These are phyloP conservation scores for Sapayoa aenigma DNA, from an alignment of 2,113 vertebrate species.

Conservation along the genomic window DNA sequence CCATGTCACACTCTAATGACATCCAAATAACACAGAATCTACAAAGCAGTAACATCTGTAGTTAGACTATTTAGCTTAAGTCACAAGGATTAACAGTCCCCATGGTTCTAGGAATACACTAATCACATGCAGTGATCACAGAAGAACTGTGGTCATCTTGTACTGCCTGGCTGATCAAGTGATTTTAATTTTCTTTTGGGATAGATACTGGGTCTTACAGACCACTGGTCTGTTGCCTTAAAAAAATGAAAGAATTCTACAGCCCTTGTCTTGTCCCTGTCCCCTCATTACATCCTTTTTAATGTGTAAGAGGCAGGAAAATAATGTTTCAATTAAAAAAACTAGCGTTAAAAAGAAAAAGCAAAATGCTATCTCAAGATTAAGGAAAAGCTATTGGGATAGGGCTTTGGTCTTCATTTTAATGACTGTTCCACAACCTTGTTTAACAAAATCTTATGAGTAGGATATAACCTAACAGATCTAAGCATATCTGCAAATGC, in stretches of 20 bases:
- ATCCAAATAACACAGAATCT: not conserved
- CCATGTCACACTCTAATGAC: not conserved
- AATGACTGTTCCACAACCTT: not conserved
- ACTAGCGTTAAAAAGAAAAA: not conserved
- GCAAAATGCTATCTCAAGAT: not conserved
- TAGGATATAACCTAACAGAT: not conserved
- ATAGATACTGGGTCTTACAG: not conserved
- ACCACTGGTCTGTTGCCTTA: not conserved
- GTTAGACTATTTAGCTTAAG: not conserved
- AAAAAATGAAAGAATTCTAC: not conserved
- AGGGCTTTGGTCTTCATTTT: not conserved
- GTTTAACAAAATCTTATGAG: not conserved
- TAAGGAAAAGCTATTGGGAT: not conserved
- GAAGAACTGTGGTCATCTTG: conserved; percentile 1
- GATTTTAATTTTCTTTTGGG: conserved; percentile 40
- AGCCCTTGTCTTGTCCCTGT: not conserved
- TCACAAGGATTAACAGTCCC: conserved; percentile 31
- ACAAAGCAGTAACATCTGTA: conserved; percentile 11
- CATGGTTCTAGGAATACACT: not conserved
- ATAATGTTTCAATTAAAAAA: not conserved
- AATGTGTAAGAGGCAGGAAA: not conserved
- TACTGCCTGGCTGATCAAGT: not conserved
- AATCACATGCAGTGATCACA: not conserved
- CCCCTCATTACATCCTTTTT: not conserved
- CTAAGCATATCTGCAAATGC: not conserved